Conservation (phyloP, 2,797 vertebrate species). For the Chaenodraco wilsoni region DNA sequence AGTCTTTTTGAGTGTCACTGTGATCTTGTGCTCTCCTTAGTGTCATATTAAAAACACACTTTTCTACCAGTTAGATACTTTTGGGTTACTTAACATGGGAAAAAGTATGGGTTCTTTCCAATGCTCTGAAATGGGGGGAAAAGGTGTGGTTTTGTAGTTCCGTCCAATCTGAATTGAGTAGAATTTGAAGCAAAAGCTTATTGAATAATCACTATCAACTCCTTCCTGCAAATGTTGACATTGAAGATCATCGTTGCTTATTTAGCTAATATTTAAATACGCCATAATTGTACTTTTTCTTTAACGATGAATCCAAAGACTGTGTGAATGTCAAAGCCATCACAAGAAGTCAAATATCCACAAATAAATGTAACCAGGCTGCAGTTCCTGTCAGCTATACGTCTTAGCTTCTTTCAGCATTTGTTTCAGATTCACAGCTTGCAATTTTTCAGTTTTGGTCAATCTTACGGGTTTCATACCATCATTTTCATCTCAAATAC, state of each 20-base stretch:
- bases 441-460: no score
- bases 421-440: no score
- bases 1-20: constrained; percentile 8
- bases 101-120: neutral
- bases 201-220: neutral
- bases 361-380: no score
- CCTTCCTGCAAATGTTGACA: neutral
- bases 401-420: neutral
- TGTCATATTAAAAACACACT: neutral
- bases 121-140: neutral
- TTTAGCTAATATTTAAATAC: neutral
- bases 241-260: neutral
- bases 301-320: neutral
- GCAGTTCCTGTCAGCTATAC: neutral
- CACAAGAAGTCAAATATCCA: no score
- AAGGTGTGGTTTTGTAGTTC: neutral
- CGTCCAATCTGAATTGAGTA: neutral
- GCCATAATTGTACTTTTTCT: neutral
- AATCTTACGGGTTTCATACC: no score
- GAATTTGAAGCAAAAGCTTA: neutral
- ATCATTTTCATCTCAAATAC: no score
- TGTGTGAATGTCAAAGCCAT: neutral
- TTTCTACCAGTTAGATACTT: neutral
- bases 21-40: neutral
- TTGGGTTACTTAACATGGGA: neutral